A percentile compares a stretch with the other conserved stretches of the same genome.
Conservation (phyloP, 2,113 vertebrate species). For the Dromiciops gliroides region DNA sequence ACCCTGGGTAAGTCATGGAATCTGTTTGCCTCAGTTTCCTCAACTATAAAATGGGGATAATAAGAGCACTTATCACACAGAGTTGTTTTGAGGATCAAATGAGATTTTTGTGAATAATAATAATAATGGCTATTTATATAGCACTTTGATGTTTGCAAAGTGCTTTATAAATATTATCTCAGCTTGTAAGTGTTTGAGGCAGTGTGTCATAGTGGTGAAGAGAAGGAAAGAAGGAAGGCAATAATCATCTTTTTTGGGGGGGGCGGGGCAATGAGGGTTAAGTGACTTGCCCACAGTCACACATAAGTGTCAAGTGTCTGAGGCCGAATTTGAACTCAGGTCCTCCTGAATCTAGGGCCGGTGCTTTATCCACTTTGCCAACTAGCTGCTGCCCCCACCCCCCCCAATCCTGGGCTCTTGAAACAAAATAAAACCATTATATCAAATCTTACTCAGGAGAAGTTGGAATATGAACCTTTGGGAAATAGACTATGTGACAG, state of each 20-base stretch:
- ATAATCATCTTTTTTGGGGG: neutral
- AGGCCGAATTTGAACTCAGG: no score
- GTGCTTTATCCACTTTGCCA: no score
- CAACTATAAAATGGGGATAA: neutral
- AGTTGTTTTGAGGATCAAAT: neutral
- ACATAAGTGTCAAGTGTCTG: no score
- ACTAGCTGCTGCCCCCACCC: no score
- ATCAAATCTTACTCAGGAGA: neutral
- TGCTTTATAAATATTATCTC: neutral
- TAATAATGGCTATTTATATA: neutral
- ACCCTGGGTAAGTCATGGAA: neutral
- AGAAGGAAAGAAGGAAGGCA: neutral
- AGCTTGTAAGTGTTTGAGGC: neutral
- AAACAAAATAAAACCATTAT: neutral
- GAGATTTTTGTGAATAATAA: neutral
- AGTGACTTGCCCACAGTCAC: no score
- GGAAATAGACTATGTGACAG: neutral
- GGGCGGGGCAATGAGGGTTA: no score
- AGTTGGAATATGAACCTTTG: neutral
- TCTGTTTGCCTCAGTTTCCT: neutral
- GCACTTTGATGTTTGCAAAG: neutral
- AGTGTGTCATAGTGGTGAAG: neutral
- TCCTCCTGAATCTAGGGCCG: no score
- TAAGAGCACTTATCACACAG: no score
- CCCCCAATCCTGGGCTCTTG: neutral